Evolutionary conservation across 2,888 invertebrate genomes (phyloP), one percentile per base, ranked within the genome.

Genomic region (Agapetus fuscipes): DNA sequence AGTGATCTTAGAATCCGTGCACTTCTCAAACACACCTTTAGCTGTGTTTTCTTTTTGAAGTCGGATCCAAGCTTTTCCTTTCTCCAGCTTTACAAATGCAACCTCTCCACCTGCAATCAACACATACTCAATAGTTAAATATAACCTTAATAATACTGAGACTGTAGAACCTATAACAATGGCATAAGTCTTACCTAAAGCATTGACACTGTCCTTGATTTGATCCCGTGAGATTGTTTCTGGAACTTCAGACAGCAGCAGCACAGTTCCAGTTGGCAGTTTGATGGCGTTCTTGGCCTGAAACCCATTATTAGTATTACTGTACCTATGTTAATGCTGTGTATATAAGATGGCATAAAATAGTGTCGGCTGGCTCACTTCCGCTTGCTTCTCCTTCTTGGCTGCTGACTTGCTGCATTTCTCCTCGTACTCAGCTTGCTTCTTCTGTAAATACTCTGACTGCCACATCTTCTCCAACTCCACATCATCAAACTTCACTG

Each of bases 1-100:
- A 46, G 63, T 66, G 12, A 83, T 59, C 63, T 78, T 79, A 2
- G 73, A 72, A 37, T 80, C 76, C 1, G 72, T 65, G 32, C 83
- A 59, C 55, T 80, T 80, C 30, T 75, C 76, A 12, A 73, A 53
- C 36, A 83, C 58, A 37, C 74, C 71, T 45, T 76, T 73, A 0
- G 84, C 88, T 5, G 74, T 61, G 55, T 83, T 76, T 53, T 83
- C 83, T 43, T 76, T 77, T 3, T 73, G 60, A 35, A 88, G 70
- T 28, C 89, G 74, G 12, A 86, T 67, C 62, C 79, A 80, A 1
- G 84, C 90, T 51, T 80, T 74, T 3, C 71, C 62, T 48, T 86
- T 79, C 1, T 86, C 88, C 35, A 75, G 76, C 49, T 74, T 78
- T 45, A 90, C 73, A 56, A 74, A 91, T 0, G 82, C 80, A 31